A percentile compares a stretch with the other conserved stretches of the same genome.
Evolutionary conservation across 2,888 invertebrate species (phyloP).

Genomic region (Aelia acuminata): DNA sequence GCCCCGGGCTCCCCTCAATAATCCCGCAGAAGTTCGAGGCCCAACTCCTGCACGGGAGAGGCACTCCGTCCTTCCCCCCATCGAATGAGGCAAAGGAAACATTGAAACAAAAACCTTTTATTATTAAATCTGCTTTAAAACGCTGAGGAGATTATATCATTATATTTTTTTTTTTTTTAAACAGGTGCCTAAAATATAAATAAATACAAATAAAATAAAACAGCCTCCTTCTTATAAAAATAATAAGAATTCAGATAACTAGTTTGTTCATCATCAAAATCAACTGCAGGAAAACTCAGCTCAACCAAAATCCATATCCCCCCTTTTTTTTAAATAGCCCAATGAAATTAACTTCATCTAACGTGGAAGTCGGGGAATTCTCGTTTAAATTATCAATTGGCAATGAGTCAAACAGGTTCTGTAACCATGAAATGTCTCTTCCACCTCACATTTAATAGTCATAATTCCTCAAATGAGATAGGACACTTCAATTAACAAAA

Average conservation of each 20-base stretch:
- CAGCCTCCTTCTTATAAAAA: too few relatives aligned
- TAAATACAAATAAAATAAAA: too few relatives aligned
- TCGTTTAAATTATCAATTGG: neutral
- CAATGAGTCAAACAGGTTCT: neutral
- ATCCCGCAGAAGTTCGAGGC: neutral
- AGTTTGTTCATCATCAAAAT: too few relatives aligned
- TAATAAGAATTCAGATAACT: too few relatives aligned
- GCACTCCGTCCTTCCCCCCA: neutral
- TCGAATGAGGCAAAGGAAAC: neutral
- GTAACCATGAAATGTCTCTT: neutral
- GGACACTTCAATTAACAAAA: constrained; percentile 11
- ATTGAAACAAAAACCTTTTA: neutral
- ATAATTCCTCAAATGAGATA: neutral
- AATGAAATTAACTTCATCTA: too few relatives aligned
- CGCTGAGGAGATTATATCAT: too few relatives aligned
- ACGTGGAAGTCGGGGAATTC: too few relatives aligned
- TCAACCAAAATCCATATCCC: too few relatives aligned
- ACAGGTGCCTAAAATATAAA: too few relatives aligned
- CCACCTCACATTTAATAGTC: neutral
- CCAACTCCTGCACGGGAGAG: neutral
- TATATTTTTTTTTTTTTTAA: neutral
- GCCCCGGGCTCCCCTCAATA: neutral
- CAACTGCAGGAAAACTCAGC: too few relatives aligned
- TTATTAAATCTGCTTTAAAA: too few relatives aligned
- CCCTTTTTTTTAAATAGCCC: too few relatives aligned